Percentiles rank a stretch among this genome's conserved stretches.
Evolutionary conservation across 2,113 vertebrate species (phyloP).

Genomic region (Brachypodius melanocephalos): DNA sequence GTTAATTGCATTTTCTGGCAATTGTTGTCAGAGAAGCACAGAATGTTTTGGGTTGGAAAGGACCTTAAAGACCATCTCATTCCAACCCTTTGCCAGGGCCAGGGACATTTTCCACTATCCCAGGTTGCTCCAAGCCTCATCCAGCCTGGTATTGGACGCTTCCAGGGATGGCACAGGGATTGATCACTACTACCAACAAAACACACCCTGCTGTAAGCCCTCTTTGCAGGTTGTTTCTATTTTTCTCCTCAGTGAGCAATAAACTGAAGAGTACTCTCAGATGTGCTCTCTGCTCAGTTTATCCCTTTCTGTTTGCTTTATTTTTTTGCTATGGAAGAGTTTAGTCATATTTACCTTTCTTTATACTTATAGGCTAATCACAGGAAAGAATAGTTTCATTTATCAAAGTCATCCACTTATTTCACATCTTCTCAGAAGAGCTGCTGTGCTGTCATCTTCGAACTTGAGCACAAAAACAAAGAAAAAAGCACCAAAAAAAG

Average conservation of each 20-base stretch:
- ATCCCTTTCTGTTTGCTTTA: not conserved
- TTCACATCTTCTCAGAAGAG: not conserved
- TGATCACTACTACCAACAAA: not conserved
- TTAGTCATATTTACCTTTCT: not conserved
- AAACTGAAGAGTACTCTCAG: not conserved
- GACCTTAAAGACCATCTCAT: not conserved
- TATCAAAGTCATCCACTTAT: not conserved
- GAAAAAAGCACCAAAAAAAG: not conserved
- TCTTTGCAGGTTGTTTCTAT: not conserved
- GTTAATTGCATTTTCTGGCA: not conserved
- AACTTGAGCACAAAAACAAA: conserved; percentile 2
- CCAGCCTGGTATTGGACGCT: not conserved
- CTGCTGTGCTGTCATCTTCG: not conserved
- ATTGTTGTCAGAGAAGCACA: not conserved
- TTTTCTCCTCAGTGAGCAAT: not conserved
- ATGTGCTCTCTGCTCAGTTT: not conserved
- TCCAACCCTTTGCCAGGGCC: not conserved
- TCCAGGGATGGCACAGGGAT: not conserved
- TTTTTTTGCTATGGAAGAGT: not conserved
- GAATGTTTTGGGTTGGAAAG: not conserved
- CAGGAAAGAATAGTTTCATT: conserved; percentile 10
- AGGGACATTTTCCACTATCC: not conserved
- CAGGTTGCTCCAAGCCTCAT: not conserved
- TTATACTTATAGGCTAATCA: not conserved
- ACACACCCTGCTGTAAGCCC: not conserved